These are phyloP conservation scores for Otolemur garnettii DNA, from an alignment of 2,113 vertebrate genomes.

Conservation along the genomic window DNA sequence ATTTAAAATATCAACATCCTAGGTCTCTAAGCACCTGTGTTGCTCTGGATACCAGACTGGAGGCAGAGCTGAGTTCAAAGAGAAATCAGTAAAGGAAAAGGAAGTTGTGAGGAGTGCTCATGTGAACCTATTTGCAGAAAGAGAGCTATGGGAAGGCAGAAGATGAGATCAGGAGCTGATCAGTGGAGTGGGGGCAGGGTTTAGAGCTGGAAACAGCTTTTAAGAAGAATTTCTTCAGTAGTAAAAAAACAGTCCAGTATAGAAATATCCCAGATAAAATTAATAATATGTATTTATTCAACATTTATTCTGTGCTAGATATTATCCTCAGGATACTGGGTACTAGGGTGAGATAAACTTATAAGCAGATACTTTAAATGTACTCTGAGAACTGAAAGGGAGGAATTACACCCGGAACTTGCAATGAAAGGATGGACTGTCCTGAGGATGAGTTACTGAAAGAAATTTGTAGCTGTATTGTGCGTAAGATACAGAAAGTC, in stretches of 20 bases:
- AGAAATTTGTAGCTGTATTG: background rate
- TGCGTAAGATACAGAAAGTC: background rate
- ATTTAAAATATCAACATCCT: background rate
- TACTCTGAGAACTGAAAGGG: background rate
- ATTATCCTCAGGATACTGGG: background rate
- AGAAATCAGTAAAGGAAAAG: background rate
- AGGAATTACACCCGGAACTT: background rate
- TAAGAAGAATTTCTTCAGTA: conserved; percentile 17
- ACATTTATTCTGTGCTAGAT: background rate
- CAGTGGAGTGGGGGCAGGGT: fast-evolving
- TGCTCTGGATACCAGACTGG: background rate
- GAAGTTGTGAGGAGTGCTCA: background rate
- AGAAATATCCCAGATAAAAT: conserved; percentile 33
- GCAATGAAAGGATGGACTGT: background rate
- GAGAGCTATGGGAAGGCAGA: background rate
- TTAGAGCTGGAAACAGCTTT: background rate
- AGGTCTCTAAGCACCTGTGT: background rate
- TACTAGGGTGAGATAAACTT: background rate
- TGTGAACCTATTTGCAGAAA: background rate
- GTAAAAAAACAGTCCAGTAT: background rate
- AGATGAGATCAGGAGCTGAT: background rate
- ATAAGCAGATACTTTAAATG: background rate
- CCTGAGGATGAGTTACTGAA: background rate
- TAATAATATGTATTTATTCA: background rate
- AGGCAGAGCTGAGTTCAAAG: background rate